Evolutionary conservation across 2,888 invertebrate genomes (phyloP).

Genomic region (Amblyjoppa proteus): DNA sequence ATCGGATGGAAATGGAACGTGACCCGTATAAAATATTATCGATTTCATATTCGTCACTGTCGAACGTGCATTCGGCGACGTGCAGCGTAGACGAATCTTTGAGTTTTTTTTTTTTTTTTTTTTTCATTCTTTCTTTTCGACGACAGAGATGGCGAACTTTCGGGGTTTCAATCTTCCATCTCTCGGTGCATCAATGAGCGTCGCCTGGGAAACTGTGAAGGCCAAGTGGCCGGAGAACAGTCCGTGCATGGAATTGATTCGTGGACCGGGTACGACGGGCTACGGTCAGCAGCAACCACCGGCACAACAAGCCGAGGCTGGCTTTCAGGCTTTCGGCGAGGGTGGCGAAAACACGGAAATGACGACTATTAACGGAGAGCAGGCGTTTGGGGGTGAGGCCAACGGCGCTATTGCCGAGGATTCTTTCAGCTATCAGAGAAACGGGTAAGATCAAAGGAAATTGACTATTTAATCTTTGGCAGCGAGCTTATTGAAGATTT

Average conservation of each 20-base stretch:
- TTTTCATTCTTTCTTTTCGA: not conserved
- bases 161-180: slow-evolving; percentile 90
- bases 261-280: slow-evolving; percentile 79
- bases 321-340: slow-evolving; percentile 80
- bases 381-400: slow-evolving; percentile 81
- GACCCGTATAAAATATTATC: slow-evolving; percentile 23
- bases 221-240: slow-evolving; percentile 91
- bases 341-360: slow-evolving; percentile 84
- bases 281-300: slow-evolving; percentile 75
- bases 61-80: not conserved
- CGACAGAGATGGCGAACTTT: slow-evolving; percentile 87
- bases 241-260: slow-evolving; percentile 84
- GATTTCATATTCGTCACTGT: slow-evolving; percentile 19
- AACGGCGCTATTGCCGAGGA: slow-evolving; percentile 82
- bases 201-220: slow-evolving; percentile 93
- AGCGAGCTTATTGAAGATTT: not conserved
- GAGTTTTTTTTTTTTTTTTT: not conserved
- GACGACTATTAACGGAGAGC: slow-evolving; percentile 83
- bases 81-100: not conserved
- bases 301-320: slow-evolving; percentile 53
- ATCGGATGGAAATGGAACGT: slow-evolving; percentile 13
- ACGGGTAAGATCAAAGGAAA: slow-evolving; percentile 75
- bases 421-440: slow-evolving; percentile 83
- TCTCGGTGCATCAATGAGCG: slow-evolving; percentile 91
- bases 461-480: slow-evolving; percentile 13